Evolutionary conservation across 2,113 vertebrate genomes (phyloP).

Genomic region (Burhinus bistriatus): DNA sequence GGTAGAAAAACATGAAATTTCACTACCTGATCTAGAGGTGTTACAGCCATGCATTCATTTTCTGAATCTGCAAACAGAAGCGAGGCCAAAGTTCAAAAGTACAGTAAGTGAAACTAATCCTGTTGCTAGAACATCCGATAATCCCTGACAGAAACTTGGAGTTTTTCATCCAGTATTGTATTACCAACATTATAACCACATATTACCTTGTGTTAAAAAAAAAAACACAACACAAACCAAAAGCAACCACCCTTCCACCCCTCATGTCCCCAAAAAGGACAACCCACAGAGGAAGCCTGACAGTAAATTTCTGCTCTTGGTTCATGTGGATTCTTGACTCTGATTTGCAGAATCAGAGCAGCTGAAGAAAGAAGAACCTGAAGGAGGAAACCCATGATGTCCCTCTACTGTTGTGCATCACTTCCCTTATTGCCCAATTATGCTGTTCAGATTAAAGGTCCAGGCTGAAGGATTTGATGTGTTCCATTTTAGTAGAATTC

Average conservation of each 20-base stretch:
- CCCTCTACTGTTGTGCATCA: not conserved
- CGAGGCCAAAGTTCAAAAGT: not conserved
- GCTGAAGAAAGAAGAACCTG: not conserved
- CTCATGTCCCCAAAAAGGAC: not conserved
- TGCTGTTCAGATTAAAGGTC: not conserved
- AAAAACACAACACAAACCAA: not conserved
- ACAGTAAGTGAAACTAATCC: not conserved
- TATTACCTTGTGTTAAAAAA: not conserved
- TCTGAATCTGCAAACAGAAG: not conserved
- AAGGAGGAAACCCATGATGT: fast-evolving
- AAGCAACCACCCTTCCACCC: not conserved
- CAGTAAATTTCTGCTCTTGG: not conserved
- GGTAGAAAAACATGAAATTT: not conserved
- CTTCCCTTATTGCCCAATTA: fast-evolving
- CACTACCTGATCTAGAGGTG: not conserved
- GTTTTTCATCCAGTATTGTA: not conserved
- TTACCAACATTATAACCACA: not conserved
- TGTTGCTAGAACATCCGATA: not conserved
- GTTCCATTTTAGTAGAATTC: not conserved
- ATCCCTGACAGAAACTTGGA: not conserved
- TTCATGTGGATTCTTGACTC: fast-evolving
- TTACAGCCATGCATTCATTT: not conserved
- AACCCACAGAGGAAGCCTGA: not conserved
- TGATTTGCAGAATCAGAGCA: fast-evolving
- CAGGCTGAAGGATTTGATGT: not conserved